Percentiles rank a stretch among this genome's conserved stretches.
Conservation (phyloP, 2,888 invertebrate species). For the Perithous albicinctus region DNA sequence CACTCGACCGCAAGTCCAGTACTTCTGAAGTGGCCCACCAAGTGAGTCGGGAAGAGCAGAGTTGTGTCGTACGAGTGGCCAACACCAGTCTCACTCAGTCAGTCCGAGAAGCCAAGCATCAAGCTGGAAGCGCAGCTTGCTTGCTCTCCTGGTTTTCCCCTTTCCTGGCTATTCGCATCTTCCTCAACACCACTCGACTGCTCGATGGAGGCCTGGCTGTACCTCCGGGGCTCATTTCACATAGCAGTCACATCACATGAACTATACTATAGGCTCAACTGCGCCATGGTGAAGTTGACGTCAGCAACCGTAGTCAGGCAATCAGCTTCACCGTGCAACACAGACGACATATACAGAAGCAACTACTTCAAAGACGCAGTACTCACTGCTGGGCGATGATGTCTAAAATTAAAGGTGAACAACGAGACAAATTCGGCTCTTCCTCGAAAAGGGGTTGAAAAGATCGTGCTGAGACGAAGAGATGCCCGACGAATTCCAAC, state of each 20-base stretch:
- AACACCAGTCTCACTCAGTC: slow-evolving; percentile 39
- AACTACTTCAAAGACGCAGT: slow-evolving; percentile 69
- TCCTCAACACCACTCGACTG: slow-evolving; percentile 12
- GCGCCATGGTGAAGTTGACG: slow-evolving; percentile 24
- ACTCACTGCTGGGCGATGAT: slow-evolving; percentile 69
- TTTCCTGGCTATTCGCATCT: slow-evolving; percentile 19
- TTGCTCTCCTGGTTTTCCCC: slow-evolving; percentile 39
- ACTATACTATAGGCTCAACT: not conserved
- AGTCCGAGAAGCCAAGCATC: slow-evolving; percentile 38
- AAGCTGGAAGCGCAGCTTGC: slow-evolving; percentile 27
- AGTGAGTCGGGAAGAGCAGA: slow-evolving; percentile 69
- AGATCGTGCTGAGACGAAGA: slow-evolving; percentile 26
- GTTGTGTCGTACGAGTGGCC: slow-evolving; percentile 72
- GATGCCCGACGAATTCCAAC: slow-evolving; percentile 46
- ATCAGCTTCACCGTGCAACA: slow-evolving; percentile 45
- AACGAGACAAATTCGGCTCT: slow-evolving; percentile 62
- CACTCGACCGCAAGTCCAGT: slow-evolving; percentile 58
- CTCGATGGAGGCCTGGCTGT: slow-evolving; percentile 36
- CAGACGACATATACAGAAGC: slow-evolving; percentile 19
- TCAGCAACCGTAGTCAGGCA: too few relatives aligned
- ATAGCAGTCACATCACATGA: not conserved
- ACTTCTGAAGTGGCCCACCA: slow-evolving; percentile 9
- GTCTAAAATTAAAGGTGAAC: slow-evolving; percentile 80
- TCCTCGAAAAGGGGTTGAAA: slow-evolving; percentile 43
- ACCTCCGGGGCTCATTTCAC: slow-evolving; percentile 34